These are phyloP conservation scores for Lamellibrachia luymesi DNA, from an alignment of 1,140 invertebrate species.

Conservation along the genomic window DNA sequence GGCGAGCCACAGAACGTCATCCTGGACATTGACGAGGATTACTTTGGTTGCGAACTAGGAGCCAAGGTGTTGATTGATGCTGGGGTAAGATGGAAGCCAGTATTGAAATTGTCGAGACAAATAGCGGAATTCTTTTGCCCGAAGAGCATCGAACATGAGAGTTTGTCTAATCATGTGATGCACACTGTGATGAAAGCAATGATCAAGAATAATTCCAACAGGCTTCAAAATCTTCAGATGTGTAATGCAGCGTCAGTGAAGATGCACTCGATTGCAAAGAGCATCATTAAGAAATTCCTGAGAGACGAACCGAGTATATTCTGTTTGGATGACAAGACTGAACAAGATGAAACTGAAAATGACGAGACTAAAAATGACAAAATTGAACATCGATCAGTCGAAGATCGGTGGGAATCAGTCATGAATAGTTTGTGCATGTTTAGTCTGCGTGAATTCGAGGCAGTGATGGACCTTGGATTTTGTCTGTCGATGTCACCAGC, in stretches of 20 bases:
- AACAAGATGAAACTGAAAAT: too few species aligned
- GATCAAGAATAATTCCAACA: neutral
- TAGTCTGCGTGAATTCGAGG: conserved; percentile 25
- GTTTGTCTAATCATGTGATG: neutral
- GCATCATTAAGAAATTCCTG: neutral
- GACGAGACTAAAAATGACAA: too few species aligned
- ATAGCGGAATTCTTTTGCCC: conserved; percentile 35
- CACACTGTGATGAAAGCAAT: neutral
- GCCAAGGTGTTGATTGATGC: conserved; percentile 31
- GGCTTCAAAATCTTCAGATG: neutral
- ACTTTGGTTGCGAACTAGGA: conserved; percentile 39
- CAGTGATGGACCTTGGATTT: conserved; percentile 34
- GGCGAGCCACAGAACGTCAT: conserved; percentile 31
- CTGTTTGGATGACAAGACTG: neutral
- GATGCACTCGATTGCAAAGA: neutral
- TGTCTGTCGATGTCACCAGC: conserved; percentile 37
- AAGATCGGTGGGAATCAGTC: neutral
- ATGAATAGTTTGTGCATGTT: neutral
- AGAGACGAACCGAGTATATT: neutral
- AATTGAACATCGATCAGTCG: neutral
- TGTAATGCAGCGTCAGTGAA: neutral
- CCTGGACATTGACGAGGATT: conserved; percentile 46
- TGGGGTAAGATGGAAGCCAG: conserved; percentile 18
- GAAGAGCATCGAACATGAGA: conserved; percentile 31
- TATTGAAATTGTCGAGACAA: conserved; percentile 30